Conservation (phyloP, 2,888 invertebrate genomes). For the Elaeidobius kamerunicus region DNA sequence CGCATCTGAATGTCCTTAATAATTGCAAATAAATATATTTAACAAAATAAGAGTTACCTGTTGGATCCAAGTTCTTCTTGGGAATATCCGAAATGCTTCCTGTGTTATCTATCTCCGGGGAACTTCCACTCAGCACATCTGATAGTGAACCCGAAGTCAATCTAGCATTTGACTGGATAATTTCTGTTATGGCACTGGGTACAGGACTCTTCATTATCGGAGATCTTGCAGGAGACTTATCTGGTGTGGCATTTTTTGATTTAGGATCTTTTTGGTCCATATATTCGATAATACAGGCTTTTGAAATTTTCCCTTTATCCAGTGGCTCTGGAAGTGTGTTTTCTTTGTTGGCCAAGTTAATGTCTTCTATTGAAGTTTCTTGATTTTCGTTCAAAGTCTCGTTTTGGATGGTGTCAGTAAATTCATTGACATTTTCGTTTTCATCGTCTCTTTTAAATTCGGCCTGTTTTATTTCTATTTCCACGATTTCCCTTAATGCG, state of each 20-base stretch:
- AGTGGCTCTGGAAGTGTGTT: constrained; percentile 27
- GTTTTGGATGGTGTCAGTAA: constrained; percentile 22
- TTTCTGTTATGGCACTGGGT: constrained; percentile 46
- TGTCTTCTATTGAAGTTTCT: constrained; percentile 34
- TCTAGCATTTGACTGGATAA: constrained; percentile 44
- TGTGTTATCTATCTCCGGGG: constrained; percentile 59
- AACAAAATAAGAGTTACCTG: constrained; percentile 42
- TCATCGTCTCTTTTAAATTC: constrained; percentile 50
- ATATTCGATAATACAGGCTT: constrained; percentile 33
- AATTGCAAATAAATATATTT: too few relatives aligned
- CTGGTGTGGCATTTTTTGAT: constrained; percentile 22
- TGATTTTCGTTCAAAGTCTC: constrained; percentile 31
- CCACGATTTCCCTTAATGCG: constrained; percentile 73
- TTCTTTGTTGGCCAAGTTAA: constrained; percentile 30
- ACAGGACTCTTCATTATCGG: constrained; percentile 48
- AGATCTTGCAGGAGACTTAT: constrained; percentile 26
- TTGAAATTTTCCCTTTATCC: constrained; percentile 33
- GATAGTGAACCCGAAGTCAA: constrained; percentile 61
- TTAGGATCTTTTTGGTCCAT: constrained; percentile 9
- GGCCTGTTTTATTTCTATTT: constrained; percentile 50
- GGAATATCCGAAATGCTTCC: constrained; percentile 45
- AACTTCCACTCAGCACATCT: constrained; percentile 62
- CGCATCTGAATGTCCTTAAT: too few relatives aligned
- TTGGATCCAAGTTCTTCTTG: constrained; percentile 45
- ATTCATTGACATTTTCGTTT: constrained; percentile 37